phyloP scores from a whole-genome alignment of 2,888 invertebrate genomes.

The Eurois occulta region DNA sequence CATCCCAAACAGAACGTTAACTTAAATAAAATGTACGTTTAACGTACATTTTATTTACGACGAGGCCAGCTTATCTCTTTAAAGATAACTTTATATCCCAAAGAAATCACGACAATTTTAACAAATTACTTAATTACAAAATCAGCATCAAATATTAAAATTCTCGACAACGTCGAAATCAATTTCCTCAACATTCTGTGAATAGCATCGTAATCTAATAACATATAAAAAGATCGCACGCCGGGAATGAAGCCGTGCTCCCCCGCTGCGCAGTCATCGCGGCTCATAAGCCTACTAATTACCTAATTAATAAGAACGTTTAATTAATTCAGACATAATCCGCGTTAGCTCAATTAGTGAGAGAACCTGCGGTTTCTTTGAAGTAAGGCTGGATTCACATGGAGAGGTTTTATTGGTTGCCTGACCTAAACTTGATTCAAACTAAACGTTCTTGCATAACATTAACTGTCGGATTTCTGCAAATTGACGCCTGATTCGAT shows the following conservation, averaged over 20 bases:
- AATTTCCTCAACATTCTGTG: slow-evolving; percentile 28
- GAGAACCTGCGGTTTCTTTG: slow-evolving; percentile 41
- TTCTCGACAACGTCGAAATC: slow-evolving; percentile 8
- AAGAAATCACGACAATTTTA: neutral
- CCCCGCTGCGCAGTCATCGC: slow-evolving; percentile 55
- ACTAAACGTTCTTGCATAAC: neutral
- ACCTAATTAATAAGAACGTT: slow-evolving; percentile 50
- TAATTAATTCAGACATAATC: slow-evolving; percentile 62
- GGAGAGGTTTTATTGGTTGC: neutral
- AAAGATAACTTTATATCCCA: too few species aligned
- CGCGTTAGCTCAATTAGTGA: slow-evolving; percentile 53
- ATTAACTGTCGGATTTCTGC: neutral
- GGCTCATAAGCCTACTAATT: slow-evolving; percentile 50
- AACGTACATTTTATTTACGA: neutral
- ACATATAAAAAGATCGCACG: slow-evolving; percentile 30
- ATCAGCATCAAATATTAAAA: slow-evolving; percentile 32
- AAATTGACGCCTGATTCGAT: neutral
- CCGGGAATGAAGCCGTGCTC: slow-evolving; percentile 24
- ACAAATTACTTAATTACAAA: slow-evolving; percentile 32
- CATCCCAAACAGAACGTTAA: neutral
- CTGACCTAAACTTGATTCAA: neutral
- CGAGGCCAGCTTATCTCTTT: neutral
- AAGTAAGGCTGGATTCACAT: slow-evolving; percentile 21
- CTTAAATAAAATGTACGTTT: too few species aligned
- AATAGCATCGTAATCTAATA: slow-evolving; percentile 26